Evolutionary conservation across 2,888 invertebrate species (phyloP).

Genomic region (Agrotis segetum): DNA sequence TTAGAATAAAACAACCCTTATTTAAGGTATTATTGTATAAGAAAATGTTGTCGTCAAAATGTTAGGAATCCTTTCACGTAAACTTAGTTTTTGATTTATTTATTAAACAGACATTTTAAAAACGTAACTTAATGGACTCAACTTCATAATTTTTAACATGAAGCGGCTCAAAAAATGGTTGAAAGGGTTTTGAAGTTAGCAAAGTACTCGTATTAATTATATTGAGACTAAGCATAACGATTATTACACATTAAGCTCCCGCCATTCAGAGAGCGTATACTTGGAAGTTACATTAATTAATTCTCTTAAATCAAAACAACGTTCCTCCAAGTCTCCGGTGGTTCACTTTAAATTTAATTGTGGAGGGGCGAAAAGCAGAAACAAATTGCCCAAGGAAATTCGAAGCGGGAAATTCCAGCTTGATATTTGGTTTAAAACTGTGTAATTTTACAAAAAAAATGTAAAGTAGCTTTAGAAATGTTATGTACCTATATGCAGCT

Average conservation of each 20-base stretch:
- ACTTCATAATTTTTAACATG: constrained; percentile 28
- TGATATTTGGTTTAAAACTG: constrained; percentile 57
- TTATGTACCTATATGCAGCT: background rate
- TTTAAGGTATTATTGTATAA: background rate
- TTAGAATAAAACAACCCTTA: background rate
- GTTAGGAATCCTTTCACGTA: too few species aligned
- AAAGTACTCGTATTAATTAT: constrained; percentile 64
- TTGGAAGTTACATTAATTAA: constrained; percentile 82
- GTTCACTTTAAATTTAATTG: constrained; percentile 85
- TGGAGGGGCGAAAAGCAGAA: constrained; percentile 75
- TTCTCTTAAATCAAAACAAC: constrained; percentile 87
- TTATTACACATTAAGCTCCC: constrained; percentile 74
- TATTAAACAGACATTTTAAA: background rate
- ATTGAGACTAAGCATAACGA: constrained; percentile 68
- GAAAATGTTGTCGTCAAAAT: background rate
- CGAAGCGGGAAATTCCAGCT: constrained; percentile 64
- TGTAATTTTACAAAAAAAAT: constrained; percentile 35
- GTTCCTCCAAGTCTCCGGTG: constrained; percentile 77
- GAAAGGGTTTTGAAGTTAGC: constrained; percentile 52
- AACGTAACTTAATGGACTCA: constrained; percentile 8
- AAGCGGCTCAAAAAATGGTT: constrained; percentile 48
- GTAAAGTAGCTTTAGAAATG: background rate
- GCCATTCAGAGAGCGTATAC: constrained; percentile 72
- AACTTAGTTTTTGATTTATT: background rate
- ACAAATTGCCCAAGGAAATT: constrained; percentile 81